Base-by-base conservation (phyloP, 2,797 vertebrate species). In the Sebastes diploproa region DNA sequence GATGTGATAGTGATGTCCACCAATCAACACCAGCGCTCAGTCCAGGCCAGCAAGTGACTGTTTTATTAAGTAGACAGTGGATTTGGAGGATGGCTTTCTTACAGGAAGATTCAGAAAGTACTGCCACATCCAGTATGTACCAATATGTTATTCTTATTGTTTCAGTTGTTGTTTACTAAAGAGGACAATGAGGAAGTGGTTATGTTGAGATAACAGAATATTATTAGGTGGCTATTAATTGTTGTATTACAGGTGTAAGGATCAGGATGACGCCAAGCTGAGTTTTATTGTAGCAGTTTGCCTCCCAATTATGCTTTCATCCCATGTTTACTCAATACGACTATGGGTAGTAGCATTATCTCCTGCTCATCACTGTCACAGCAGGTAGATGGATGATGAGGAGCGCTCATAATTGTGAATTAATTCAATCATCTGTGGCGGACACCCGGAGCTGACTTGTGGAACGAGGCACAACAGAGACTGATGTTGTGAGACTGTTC, bases 331-430 rank as follows among this genome's bases (percentile, higher is more conserved):
- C 85, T 79, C 89, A 90, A 89, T 79, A 83, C 36, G 80, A 86
- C 77, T 76, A 71, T 68, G 81, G 81, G 82, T 84, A 77, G 82
- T 32, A 75, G 64, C 71, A 77, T 81, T 73, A 84, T 93, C 87
- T 89, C 82, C 58, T 78, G 87, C 89, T 91, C 91, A 93, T 92
- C 92, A 87, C 63, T 86, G 92, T 89, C 92, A 79, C 92, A 94
- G 94, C 93, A 93, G 94, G 94, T 85, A 87, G 92, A 93, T 79
- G 56, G 92, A 90, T 89, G 87, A 88, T 92, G 89, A 90, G 70
- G 74, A 85, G 86, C 58, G 23, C 61, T 90, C 86, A 79, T 94
- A 92, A 95, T 93, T 93, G 88, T 82, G 80, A 91, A 92, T 90
- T 92, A 90, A 95, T 94, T 92, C 88, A 82, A 81, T 95, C 91